A percentile compares a stretch with the other conserved stretches of the same genome.
Evolutionary conservation across 2,113 vertebrate species (phyloP).

Genomic region (Pelusios castaneus): DNA sequence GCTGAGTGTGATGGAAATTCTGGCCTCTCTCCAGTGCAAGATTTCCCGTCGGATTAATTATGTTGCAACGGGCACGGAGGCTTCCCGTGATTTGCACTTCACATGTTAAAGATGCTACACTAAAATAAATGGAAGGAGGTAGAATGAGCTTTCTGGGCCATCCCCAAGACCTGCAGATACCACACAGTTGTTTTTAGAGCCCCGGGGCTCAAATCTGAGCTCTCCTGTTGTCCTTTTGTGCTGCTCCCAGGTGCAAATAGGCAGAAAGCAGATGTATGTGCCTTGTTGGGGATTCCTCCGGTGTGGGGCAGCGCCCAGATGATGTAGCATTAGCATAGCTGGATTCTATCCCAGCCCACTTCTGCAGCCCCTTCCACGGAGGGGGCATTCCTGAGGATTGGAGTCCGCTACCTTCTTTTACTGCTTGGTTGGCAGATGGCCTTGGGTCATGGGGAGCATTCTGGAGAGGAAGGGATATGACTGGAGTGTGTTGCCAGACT

Average conservation of each 20-base stretch:
- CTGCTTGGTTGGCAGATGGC: not conserved
- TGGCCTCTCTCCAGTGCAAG: constrained; percentile 56
- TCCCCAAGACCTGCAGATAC: not conserved
- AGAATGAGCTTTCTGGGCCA: not conserved
- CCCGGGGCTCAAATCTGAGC: not conserved
- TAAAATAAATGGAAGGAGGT: not conserved
- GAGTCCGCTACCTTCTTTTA: not conserved
- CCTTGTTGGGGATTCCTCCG: not conserved
- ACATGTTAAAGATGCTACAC: not conserved
- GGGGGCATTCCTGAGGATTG: not conserved
- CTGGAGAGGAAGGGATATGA: not conserved
- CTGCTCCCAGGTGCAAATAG: not conserved
- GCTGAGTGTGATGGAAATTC: constrained; percentile 69
- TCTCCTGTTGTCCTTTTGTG: not conserved
- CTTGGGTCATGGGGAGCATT: not conserved
- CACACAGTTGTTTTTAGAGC: not conserved
- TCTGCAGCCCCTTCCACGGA: not conserved
- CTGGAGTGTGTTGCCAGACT: not conserved
- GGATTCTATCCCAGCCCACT: not conserved
- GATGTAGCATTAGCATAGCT: not conserved
- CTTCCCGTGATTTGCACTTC: constrained; percentile 26
- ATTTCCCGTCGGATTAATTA: constrained; percentile 63
- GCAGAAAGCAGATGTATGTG: not conserved
- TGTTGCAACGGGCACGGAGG: constrained; percentile 27
- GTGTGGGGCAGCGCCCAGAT: not conserved